Evolutionary conservation across 2,113 vertebrate species (phyloP).

Genomic region (Triplophysa siluroides): DNA sequence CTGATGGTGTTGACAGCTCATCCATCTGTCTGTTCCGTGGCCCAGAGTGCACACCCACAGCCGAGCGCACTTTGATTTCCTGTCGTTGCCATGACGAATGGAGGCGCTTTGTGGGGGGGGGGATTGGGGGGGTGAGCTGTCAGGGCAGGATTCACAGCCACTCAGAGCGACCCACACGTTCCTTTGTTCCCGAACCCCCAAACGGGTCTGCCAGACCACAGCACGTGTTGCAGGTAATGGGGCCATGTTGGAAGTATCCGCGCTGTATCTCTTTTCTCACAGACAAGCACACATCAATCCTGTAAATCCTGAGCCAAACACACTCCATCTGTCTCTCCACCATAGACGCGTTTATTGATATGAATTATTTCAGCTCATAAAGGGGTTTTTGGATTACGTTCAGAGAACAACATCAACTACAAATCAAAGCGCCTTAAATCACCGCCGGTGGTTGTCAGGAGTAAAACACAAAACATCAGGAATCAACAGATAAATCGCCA

Average conservation of each 20-base stretch:
- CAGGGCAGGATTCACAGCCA: constrained; percentile 60
- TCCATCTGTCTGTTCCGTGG: constrained; percentile 65
- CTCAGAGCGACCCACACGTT: constrained; percentile 46
- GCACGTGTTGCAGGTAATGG: constrained; percentile 26
- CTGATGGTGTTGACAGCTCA: constrained; percentile 69
- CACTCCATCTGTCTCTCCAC: constrained; percentile 29
- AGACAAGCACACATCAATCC: neutral
- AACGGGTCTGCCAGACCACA: constrained; percentile 33
- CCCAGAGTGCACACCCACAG: constrained; percentile 60
- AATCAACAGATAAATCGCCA: constrained; percentile 12
- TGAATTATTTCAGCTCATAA: constrained; percentile 17
- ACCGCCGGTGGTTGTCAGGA: constrained; percentile 4
- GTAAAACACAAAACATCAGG: neutral
- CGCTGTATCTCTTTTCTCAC: constrained; percentile 10
- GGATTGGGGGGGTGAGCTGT: constrained; percentile 58
- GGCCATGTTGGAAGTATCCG: constrained; percentile 1
- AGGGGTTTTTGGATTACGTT: constrained; percentile 10
- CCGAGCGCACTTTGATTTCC: constrained; percentile 76
- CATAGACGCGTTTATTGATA: constrained; percentile 12
- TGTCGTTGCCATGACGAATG: constrained; percentile 74
- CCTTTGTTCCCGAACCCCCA: constrained; percentile 56
- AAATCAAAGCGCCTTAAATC: constrained; percentile 32
- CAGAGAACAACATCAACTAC: constrained; percentile 33
- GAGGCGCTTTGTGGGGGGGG: constrained; percentile 57
- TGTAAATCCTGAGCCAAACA: constrained; percentile 28